Percentiles rank a stretch among this genome's conserved stretches.
phyloP scores from a whole-genome alignment of 2,888 invertebrate genomes.

The Microctonus brassicae region DNA sequence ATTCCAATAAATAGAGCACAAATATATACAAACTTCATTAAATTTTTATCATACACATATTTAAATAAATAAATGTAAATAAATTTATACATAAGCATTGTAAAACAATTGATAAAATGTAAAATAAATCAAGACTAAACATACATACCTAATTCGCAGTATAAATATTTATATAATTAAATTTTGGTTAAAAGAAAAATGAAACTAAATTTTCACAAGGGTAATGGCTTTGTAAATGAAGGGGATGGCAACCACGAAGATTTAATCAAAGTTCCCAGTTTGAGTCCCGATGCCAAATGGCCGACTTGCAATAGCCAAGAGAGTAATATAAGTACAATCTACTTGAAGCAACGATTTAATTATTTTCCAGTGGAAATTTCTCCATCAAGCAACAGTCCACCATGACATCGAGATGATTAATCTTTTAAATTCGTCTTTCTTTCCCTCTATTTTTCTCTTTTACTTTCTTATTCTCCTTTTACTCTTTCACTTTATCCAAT shows the following conservation, averaged over 20 bases:
- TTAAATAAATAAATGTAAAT: too few relatives aligned
- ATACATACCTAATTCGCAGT: not conserved
- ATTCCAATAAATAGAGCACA: not conserved
- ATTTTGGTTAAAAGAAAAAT: not conserved
- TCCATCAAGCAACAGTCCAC: not conserved
- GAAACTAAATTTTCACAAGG: not conserved
- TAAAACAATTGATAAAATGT: not conserved
- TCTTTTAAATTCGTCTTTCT: conserved; percentile 34
- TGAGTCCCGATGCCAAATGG: conserved; percentile 16
- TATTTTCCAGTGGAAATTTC: conserved; percentile 32
- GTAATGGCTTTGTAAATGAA: not conserved
- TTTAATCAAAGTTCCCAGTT: conserved; percentile 24
- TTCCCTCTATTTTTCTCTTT: not conserved
- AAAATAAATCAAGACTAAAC: not conserved
- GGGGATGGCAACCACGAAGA: not conserved
- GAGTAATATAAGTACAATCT: conserved; percentile 17
- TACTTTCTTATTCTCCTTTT: too few relatives aligned
- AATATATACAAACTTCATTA: not conserved
- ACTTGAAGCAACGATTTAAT: conserved; percentile 39
- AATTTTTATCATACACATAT: not conserved
- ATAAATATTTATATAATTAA: conserved; percentile 22
- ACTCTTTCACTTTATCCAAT: too few relatives aligned
- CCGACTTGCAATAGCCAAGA: not conserved
- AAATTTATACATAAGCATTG: too few relatives aligned
- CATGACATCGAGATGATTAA: conserved; percentile 38